A percentile compares a stretch with the other conserved stretches of the same genome.
These are phyloP conservation scores for Nebria brevicollis DNA, from an alignment of 2,888 invertebrate genomes.

Conservation along the genomic window DNA sequence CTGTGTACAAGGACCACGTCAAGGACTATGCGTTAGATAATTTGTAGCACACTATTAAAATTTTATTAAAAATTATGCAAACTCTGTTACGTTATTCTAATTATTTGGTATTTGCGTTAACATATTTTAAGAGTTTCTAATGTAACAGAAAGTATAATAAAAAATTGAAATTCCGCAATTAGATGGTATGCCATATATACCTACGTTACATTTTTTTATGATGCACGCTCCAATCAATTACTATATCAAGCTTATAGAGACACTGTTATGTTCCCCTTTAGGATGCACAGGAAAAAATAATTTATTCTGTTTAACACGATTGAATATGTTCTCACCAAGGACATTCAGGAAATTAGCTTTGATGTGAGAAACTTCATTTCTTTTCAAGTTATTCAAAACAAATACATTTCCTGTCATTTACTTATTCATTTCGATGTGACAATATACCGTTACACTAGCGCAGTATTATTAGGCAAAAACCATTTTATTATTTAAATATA, in stretches of 20 bases:
- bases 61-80: neutral
- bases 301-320: constrained; percentile 28
- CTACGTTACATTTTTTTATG: neutral
- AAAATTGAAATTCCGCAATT: neutral
- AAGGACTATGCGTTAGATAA: neutral
- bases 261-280: neutral
- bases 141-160: neutral
- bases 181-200: neutral
- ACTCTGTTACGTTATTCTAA: neutral
- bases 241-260: neutral
- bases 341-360: constrained; percentile 2
- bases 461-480: neutral
- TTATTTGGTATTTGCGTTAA: neutral
- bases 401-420: constrained; percentile 36
- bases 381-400: constrained; percentile 29
- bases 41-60: neutral
- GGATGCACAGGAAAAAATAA: constrained; percentile 33
- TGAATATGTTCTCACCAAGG: constrained; percentile 34
- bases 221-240: neutral
- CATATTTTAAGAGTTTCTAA: neutral
- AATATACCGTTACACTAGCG: constrained; percentile 6
- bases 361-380: constrained; percentile 13
- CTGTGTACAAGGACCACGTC: neutral
- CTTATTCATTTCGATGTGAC: neutral
- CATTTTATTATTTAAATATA: neutral